Base-by-base conservation (phyloP, 1,140 invertebrate genomes). In the Neotoxoptera formosana region DNA sequence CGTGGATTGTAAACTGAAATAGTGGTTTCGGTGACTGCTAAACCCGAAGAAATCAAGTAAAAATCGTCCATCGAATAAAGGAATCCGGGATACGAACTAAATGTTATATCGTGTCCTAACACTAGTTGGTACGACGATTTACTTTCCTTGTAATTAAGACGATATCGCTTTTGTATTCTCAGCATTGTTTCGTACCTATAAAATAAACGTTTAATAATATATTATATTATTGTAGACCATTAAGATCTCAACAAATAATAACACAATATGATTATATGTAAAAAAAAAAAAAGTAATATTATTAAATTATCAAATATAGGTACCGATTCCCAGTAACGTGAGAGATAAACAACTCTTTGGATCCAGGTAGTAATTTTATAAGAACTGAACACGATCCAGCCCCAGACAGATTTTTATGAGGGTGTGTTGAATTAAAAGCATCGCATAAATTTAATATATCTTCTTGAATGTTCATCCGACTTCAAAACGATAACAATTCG, bases 21-120 rank as follows among this genome's bases (percentile, higher is more conserved):
- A 25, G 90, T 86, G 11, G 91, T 94, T 93, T 92, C 91, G 2
- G 93, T 81, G 11, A 94, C 86, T 11, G 60, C 84, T 51, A 93
- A 41, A n/a, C 91, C 91, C 1, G 91, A 83, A 41, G 95, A 95
- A 36, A 96, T 95, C 48, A 96, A 95, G 94, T 99, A 99, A 95
- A 97, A 98, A 94, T 99, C 98, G 95, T 99, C 98, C 86, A 97
- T 97, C 53, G 98, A 99, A 51, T 97, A 97, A 1, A 99, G 94
- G 1, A 97, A 96, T 21, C 98, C 98, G 0, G 98, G 98, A 95
- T 99, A 99, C 0, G 98, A 97, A 4, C 98, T 97, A 95, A 99
- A 98, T 9, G 96, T 96, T 14, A 96, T 95, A 17, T 95, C 94
- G 92, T 95, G 95, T 2, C 97, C 97, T 2, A 97, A 97, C 41